phyloP scores from a whole-genome alignment of 64 coral and sea anemone genomes.

The Acropora yongei region DNA sequence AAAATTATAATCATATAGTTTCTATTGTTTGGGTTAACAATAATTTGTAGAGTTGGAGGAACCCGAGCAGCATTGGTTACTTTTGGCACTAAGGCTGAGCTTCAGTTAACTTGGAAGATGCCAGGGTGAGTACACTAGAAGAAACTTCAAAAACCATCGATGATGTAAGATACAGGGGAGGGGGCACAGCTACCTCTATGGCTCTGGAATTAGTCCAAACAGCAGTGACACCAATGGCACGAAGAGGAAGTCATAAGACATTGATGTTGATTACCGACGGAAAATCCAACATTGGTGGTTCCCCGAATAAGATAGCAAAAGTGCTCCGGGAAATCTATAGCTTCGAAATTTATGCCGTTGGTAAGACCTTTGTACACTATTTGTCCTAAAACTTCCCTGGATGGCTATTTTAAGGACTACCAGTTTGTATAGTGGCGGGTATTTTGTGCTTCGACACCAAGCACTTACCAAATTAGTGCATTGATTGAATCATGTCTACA shows the following conservation, averaged over 20 bases:
- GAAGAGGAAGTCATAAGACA: slow-evolving; percentile 50
- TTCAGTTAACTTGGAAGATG: slow-evolving; percentile 76
- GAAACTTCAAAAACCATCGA: slow-evolving; percentile 58
- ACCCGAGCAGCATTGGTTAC: slow-evolving; percentile 78
- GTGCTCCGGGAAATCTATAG: slow-evolving; percentile 15
- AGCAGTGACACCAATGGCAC: slow-evolving; percentile 45
- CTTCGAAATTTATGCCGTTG: slow-evolving; percentile 91
- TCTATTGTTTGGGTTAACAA: background rate
- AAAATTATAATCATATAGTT: background rate
- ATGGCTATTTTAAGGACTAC: background rate
- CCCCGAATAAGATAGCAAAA: slow-evolving; percentile 61
- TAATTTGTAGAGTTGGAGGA: slow-evolving; percentile 59
- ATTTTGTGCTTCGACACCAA: too few relatives aligned
- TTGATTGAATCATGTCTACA: too few relatives aligned
- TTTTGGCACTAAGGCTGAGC: slow-evolving; percentile 59
- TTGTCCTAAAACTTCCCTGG: background rate
- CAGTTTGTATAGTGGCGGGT: too few relatives aligned
- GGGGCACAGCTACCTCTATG: slow-evolving; percentile 76
- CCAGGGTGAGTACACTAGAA: background rate
- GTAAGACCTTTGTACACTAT: background rate
- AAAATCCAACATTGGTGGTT: slow-evolving; percentile 80
- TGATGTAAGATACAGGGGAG: slow-evolving; percentile 65
- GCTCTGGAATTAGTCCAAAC: slow-evolving; percentile 68
- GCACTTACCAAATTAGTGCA: too few relatives aligned
- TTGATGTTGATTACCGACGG: slow-evolving; percentile 92